Conservation (phyloP, 2,797 vertebrate species). For the Cirrhinus molitorella region DNA sequence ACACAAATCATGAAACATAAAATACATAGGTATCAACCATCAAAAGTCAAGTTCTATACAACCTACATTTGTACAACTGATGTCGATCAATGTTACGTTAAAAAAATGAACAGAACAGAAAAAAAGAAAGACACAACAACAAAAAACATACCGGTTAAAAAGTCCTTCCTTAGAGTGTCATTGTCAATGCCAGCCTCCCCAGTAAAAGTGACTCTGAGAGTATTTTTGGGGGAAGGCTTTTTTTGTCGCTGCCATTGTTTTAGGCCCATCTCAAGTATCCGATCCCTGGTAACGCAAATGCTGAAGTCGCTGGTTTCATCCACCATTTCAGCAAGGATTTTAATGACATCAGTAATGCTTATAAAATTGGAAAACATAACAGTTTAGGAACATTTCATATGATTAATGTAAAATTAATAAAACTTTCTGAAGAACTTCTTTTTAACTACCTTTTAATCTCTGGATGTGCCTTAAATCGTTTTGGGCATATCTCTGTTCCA, state of each 20-base stretch:
- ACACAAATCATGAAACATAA: not conserved
- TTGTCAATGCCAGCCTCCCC: conserved; percentile 25
- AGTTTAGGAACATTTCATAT: not conserved
- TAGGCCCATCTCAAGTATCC: not conserved
- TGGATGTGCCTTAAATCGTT: not conserved
- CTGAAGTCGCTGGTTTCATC: conserved; percentile 7
- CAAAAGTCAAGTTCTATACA: too few species aligned
- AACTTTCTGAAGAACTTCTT: too few species aligned
- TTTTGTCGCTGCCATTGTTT: conserved; percentile 39
- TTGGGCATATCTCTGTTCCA: not conserved
- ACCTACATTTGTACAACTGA: too few species aligned
- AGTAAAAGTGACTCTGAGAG: conserved; percentile 21
- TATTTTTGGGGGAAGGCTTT: conserved; percentile 12
- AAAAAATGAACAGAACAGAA: too few species aligned
- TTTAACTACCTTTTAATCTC: not conserved
- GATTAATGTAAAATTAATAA: not conserved
- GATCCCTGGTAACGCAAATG: not conserved
- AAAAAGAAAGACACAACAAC: not conserved
- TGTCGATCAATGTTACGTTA: too few species aligned
- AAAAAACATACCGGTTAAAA: conserved; percentile 5
- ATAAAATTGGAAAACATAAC: not conserved
- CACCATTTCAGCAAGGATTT: not conserved
- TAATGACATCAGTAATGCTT: conserved; percentile 7
- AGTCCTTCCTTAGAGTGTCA: conserved; percentile 24
- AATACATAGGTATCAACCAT: not conserved